These are phyloP conservation scores for Drosophila prosaltans DNA, from an alignment of 1,140 invertebrate species.

Conservation along the genomic window DNA sequence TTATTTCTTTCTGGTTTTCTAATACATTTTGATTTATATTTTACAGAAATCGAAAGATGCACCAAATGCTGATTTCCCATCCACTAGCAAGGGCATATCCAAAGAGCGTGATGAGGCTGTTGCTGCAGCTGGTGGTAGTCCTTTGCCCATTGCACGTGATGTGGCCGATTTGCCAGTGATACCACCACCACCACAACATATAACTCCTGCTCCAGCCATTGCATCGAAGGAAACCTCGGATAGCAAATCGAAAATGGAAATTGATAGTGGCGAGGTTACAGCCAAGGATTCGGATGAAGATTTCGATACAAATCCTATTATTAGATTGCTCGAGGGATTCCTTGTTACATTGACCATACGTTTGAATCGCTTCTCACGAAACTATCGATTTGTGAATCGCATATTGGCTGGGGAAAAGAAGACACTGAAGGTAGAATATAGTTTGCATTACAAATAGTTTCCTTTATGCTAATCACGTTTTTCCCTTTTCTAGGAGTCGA, in stretches of 20 bases:
- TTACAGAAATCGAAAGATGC: conserved; percentile 71
- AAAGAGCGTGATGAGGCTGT: conserved; percentile 60
- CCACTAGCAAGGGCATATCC: conserved; percentile 73
- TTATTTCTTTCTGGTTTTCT: background rate
- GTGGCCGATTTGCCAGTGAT: conserved; percentile 60
- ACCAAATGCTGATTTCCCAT: conserved; percentile 62
- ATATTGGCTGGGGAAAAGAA: conserved; percentile 91
- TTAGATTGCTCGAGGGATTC: conserved; percentile 86
- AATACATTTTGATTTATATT: background rate
- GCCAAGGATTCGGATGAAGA: conserved; percentile 77
- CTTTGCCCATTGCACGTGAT: conserved; percentile 40
- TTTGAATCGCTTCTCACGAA: conserved; percentile 94
- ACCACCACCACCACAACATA: conserved; percentile 26
- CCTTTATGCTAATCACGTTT: background rate
- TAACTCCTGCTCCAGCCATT: conserved; percentile 36
- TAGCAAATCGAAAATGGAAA: conserved; percentile 74
- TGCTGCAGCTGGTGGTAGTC: conserved; percentile 25
- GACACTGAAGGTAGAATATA: conserved; percentile 88
- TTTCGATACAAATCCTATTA: conserved; percentile 78
- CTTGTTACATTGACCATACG: conserved; percentile 94
- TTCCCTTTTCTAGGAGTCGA: conserved; percentile 58
- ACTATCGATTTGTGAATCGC: conserved; percentile 96
- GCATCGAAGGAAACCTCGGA: conserved; percentile 69
- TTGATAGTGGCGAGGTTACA: conserved; percentile 71
- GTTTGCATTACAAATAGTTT: background rate